phyloP scores from a whole-genome alignment of 2,888 invertebrate species.

The Eilema caniola region DNA sequence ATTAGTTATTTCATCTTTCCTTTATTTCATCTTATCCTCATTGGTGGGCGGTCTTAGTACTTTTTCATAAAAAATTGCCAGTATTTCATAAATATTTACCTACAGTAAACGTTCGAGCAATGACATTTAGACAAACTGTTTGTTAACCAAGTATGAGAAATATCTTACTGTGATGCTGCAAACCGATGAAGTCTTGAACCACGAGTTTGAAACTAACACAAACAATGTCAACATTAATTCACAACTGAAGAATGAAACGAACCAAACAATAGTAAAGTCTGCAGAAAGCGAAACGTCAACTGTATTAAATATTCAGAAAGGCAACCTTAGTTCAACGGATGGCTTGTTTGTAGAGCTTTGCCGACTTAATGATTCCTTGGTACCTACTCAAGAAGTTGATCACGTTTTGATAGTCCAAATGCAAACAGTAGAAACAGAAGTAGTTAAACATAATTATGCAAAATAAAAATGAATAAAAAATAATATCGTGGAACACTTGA shows the following conservation, averaged over 20 bases:
- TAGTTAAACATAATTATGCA: no score
- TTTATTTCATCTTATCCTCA: not conserved
- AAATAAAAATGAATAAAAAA: not conserved
- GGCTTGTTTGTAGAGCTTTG: constrained; percentile 22
- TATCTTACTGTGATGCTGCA: not conserved
- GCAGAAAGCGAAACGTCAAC: constrained; percentile 59
- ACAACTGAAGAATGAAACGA: constrained; percentile 34
- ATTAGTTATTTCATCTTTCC: no score
- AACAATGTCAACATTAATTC: constrained; percentile 20
- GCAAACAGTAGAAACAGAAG: not conserved
- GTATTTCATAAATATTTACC: not conserved
- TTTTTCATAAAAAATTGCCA: no score
- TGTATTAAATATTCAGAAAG: constrained; percentile 66
- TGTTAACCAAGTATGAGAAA: constrained; percentile 4
- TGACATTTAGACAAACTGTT: constrained; percentile 1
- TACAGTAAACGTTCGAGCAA: not conserved
- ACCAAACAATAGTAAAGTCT: constrained; percentile 31
- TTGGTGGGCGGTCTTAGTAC: not conserved
- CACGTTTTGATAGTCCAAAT: not conserved
- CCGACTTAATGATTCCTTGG: constrained; percentile 36
- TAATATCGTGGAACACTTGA: not conserved
- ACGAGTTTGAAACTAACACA: constrained; percentile 14
- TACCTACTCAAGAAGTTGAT: constrained; percentile 27
- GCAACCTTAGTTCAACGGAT: constrained; percentile 39
- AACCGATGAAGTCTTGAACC: constrained; percentile 7